Evolutionary conservation across 1,140 invertebrate genomes (phyloP).

Genomic region (Tetramorium simillimum): DNA sequence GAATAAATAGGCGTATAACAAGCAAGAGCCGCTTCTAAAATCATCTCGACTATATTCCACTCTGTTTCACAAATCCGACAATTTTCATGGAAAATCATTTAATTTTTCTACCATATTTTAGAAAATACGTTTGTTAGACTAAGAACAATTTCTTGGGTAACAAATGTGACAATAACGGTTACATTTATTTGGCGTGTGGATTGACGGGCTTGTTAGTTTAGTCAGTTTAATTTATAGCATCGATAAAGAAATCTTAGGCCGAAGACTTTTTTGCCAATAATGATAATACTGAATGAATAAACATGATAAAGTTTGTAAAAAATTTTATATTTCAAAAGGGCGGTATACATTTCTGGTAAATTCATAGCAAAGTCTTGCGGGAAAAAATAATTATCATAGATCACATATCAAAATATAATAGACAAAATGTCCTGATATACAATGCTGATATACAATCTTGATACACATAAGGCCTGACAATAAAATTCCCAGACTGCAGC

Average conservation of each 20-base stretch:
- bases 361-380: conserved; percentile 25
- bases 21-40: conserved; percentile 8
- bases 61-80: conserved; percentile 10
- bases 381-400: conserved; percentile 8
- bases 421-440: conserved; percentile 20
- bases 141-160: neutral
- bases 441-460: neutral
- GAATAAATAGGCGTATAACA: conserved; percentile 20
- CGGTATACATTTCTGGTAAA: conserved; percentile 4
- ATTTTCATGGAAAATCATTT: neutral
- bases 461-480: neutral
- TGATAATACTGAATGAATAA: neutral
- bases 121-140: neutral
- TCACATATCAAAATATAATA: conserved; percentile 35
- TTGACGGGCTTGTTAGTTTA: neutral
- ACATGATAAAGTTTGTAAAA: conserved; percentile 14
- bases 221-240: neutral
- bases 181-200: neutral
- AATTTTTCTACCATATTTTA: neutral
- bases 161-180: neutral
- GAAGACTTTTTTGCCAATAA: neutral
- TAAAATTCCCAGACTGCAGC: too few species aligned
- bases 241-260: neutral
- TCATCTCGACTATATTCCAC: conserved; percentile 15
- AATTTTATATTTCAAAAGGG: conserved; percentile 24